phyloP scores from a whole-genome alignment of 2,113 vertebrate genomes.

The Acanthochromis polyacanthus region DNA sequence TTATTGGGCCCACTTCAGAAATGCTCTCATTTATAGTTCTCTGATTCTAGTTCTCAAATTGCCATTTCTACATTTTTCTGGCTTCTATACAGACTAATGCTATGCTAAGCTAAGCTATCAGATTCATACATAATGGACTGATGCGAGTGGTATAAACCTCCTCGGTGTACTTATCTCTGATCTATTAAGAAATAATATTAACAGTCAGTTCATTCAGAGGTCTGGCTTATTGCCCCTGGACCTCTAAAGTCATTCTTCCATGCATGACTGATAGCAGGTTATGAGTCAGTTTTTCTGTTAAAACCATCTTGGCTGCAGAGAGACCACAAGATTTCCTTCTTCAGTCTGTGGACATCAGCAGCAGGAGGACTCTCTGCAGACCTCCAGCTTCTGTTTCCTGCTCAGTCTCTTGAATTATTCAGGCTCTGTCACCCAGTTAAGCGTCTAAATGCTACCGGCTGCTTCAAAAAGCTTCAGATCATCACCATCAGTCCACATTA shows the following conservation, averaged over 20 bases:
- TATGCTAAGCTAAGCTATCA: no score
- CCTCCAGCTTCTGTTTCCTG: slow-evolving; percentile 11
- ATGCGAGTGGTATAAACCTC: no score
- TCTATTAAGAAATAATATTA: no score
- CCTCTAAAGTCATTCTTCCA: background rate
- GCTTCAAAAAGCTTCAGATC: slow-evolving; percentile 54
- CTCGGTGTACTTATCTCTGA: no score
- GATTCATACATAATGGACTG: no score
- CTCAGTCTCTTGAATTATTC: slow-evolving; percentile 50
- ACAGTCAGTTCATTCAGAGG: no score
- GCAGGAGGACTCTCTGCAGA: slow-evolving; percentile 36
- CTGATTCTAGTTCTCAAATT: no score
- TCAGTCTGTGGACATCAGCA: slow-evolving; percentile 11
- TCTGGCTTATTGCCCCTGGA: no score
- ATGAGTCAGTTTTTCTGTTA: slow-evolving; percentile 13
- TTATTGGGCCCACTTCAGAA: no score
- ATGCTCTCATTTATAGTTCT: no score
- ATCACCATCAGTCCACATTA: slow-evolving; percentile 60
- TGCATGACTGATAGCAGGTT: background rate
- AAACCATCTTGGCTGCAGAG: background rate
- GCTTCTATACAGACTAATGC: no score
- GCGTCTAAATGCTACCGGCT: slow-evolving; percentile 40
- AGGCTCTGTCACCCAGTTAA: slow-evolving; percentile 30
- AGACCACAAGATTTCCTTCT: background rate
- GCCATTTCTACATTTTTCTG: no score